Evolutionary conservation across 64 coral and sea anemone genomes (phyloP).

Genomic region (Trachythela sp.): DNA sequence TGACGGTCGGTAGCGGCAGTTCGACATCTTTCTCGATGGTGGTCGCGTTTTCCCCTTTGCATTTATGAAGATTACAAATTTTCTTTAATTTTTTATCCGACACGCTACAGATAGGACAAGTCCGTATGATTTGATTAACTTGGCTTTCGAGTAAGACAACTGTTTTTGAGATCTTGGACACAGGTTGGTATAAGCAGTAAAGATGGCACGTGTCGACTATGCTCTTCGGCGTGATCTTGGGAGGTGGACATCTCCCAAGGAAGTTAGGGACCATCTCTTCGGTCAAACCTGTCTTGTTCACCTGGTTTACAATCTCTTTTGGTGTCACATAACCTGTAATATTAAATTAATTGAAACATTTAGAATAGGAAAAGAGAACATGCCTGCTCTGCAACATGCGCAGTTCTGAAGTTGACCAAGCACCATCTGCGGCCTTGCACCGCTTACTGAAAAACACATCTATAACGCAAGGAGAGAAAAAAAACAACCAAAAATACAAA

Average conservation of each 20-base stretch:
- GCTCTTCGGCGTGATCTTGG: neutral
- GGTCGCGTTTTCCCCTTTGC: neutral
- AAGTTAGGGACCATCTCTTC: neutral
- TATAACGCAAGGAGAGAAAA: too few species aligned
- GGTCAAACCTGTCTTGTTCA: neutral
- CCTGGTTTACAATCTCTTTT: neutral
- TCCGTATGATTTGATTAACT: neutral
- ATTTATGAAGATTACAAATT: neutral
- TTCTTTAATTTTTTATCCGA: neutral
- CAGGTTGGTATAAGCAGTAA: neutral
- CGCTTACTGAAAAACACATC: too few species aligned
- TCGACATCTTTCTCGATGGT: neutral
- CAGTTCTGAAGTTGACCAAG: too few species aligned
- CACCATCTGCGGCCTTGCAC: too few species aligned
- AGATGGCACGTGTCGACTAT: neutral
- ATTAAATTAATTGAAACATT: too few species aligned
- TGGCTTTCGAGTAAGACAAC: neutral
- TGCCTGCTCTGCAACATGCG: too few species aligned
- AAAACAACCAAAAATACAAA: too few species aligned
- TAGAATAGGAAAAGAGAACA: too few species aligned
- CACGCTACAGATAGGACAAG: neutral
- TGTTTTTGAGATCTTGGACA: neutral
- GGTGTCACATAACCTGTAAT: neutral
- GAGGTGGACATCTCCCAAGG: neutral
- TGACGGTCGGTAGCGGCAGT: neutral